Evolutionary conservation across 2,797 vertebrate species (phyloP), one percentile per base, ranked within the genome.

Genomic region (Scolopax bukidnonensis): DNA sequence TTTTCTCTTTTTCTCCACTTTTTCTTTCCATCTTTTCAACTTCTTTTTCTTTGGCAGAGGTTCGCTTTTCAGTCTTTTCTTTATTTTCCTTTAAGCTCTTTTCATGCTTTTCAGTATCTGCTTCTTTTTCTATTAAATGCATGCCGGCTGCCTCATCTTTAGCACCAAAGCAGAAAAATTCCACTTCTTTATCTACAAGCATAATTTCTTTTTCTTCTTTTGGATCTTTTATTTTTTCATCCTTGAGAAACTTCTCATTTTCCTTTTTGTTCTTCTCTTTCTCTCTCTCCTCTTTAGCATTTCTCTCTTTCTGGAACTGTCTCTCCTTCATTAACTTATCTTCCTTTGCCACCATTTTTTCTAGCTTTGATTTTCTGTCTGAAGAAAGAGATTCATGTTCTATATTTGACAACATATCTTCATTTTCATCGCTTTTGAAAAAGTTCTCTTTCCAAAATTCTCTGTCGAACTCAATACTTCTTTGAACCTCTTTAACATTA

Each of bases 361-460:
- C 99, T 41, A 97, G 60, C 79, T 98, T 98, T 4, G 97, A 95
- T 85, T 98, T 98, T 96, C 98, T 99, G 67, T 98, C 98, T 91
- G 98, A 97, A 10, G 97, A 97, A 91, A 98, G 87, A 81, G 97
- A 95, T 80, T 99, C 99, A n/a, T 98, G 97, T 79, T 99, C 99
- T 32, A 96, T 96, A 96, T 97, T 99, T 84, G 97, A 97, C 92
- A 97, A 93, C 0, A 88, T 88, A 65, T 99, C 99, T 81, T 99
- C 99, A 3, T 98, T 98, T 97, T 99, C 99, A 97, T 99, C 99
- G 90, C 98, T 99, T 98, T 99, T 99, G 98, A 99, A 99, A 97
- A 99, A 99, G 93, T 99, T 99, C 77, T 99, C 99, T 97, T 99
- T 99, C 99, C 99, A 99, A 98, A 99, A 99, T 98, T 99, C 99